Percentiles rank a stretch among this genome's conserved stretches.
phyloP scores from a whole-genome alignment of 2,113 vertebrate genomes.

The Eurypyga helias region DNA sequence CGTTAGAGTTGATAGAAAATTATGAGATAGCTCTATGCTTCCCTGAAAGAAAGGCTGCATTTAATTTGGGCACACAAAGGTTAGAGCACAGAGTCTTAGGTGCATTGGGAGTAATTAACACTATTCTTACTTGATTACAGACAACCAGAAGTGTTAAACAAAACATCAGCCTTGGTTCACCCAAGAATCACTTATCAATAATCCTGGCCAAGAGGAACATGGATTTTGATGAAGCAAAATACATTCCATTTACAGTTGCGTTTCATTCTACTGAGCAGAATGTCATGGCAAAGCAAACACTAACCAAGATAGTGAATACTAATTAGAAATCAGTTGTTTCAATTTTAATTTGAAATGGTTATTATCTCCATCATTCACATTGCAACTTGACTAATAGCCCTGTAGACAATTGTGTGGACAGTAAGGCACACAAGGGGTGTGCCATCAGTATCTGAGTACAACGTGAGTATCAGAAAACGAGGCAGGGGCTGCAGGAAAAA shows the following conservation, averaged over 20 bases:
- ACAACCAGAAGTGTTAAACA: neutral
- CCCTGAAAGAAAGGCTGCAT: neutral
- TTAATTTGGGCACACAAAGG: neutral
- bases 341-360: neutral
- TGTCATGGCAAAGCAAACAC: neutral
- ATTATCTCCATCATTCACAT: neutral
- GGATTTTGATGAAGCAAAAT: neutral
- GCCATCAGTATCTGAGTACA: neutral
- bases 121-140: neutral
- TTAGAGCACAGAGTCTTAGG: neutral
- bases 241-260: neutral
- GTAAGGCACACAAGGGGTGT: neutral
- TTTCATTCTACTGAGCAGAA: neutral
- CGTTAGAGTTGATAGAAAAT: neutral
- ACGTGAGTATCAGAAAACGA: neutral
- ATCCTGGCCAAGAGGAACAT: neutral
- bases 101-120: neutral
- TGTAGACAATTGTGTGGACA: neutral
- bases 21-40: neutral
- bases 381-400: neutral
- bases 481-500: neutral
- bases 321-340: neutral
- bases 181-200: neutral
- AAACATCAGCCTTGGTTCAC: neutral
- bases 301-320: neutral